Evolutionary conservation across 2,797 vertebrate species (phyloP).

Genomic region (Macrochelys suwanniensis): DNA sequence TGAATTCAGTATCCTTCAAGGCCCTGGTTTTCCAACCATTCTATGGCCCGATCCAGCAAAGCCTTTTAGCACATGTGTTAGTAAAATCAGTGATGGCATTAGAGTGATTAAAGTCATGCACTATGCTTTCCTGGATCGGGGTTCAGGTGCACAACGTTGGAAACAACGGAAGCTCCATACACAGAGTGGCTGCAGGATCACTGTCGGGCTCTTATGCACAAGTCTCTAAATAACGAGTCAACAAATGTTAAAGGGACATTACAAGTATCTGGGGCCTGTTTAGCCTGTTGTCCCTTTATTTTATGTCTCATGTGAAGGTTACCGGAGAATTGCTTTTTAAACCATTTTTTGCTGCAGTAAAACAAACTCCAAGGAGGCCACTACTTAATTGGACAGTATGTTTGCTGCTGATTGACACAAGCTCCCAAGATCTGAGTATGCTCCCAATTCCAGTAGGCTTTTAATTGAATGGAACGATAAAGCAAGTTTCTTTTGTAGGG

Average conservation of each 20-base stretch:
- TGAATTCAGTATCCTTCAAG: constrained; percentile 22
- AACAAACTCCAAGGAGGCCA: constrained; percentile 10
- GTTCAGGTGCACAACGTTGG: neutral
- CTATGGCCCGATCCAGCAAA: neutral
- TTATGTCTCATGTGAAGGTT: neutral
- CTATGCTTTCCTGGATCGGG: neutral
- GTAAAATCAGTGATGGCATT: neutral
- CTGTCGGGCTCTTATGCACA: neutral
- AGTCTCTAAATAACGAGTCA: neutral
- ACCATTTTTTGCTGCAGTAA: constrained; percentile 7
- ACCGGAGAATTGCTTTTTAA: constrained; percentile 49
- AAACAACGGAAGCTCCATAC: neutral
- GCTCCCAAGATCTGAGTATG: neutral
- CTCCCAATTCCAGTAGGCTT: neutral
- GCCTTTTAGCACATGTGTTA: neutral
- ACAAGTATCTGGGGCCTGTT: neutral
- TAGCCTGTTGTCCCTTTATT: neutral
- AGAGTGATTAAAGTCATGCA: neutral
- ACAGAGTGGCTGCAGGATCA: neutral
- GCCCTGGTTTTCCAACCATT: neutral
- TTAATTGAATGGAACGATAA: constrained; percentile 21
- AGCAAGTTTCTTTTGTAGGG: constrained; percentile 2
- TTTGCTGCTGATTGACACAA: neutral
- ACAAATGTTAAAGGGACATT: neutral
- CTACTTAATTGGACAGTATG: neutral